Evolutionary conservation across 2,113 vertebrate species (phyloP).

Genomic region (Actenoides hombroni): DNA sequence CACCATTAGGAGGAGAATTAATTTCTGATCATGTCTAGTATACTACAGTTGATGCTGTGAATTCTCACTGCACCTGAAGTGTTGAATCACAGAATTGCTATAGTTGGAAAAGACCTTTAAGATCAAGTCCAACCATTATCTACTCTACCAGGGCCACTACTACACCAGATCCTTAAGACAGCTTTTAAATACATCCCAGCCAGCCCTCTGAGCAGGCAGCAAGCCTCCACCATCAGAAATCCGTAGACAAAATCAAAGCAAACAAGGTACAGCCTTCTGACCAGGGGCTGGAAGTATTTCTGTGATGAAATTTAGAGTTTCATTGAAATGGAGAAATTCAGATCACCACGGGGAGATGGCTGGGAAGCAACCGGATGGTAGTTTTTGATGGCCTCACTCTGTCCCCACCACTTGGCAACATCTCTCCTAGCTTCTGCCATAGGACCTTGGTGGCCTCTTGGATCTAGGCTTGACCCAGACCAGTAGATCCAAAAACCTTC

Average conservation of each 20-base stretch:
- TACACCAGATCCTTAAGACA: too few relatives aligned
- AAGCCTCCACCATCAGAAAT: neutral
- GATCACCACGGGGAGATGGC: neutral
- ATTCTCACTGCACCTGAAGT: too few relatives aligned
- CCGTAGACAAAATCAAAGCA: neutral
- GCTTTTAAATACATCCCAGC: too few relatives aligned
- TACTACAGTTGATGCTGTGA: neutral
- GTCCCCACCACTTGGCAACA: neutral
- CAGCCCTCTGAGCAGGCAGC: neutral
- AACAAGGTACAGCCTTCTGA: neutral
- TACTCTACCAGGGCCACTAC: too few relatives aligned
- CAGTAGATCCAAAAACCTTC: neutral
- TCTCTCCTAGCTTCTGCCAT: neutral
- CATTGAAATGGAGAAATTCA: neutral
- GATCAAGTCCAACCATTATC: too few relatives aligned
- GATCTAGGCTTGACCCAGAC: neutral
- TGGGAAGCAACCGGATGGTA: neutral
- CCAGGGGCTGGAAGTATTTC: neutral
- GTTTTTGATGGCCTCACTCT: neutral
- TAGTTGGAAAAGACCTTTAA: too few relatives aligned
- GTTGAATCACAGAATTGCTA: too few relatives aligned
- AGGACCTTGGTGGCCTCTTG: neutral
- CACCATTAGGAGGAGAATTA: neutral
- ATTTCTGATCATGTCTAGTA: neutral
- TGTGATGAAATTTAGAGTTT: neutral